A percentile compares a stretch with the other conserved stretches of the same genome.
These are phyloP conservation scores for Malurus elegans DNA, from an alignment of 2,113 vertebrate species.

Conservation along the genomic window DNA sequence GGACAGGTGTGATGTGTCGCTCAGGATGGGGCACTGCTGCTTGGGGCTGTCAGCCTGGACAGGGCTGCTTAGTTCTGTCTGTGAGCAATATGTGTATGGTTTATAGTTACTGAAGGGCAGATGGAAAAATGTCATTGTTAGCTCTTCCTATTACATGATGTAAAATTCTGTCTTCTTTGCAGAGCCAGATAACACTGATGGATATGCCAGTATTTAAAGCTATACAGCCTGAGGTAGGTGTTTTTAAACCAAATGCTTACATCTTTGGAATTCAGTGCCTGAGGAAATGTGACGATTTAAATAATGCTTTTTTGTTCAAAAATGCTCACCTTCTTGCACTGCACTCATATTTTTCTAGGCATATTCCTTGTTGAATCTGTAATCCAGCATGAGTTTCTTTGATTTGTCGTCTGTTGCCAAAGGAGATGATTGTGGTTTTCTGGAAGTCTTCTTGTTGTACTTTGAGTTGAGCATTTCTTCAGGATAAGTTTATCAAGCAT, in stretches of 20 bases:
- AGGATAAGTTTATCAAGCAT: neutral
- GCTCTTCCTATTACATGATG: neutral
- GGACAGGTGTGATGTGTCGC: rapidly evolving
- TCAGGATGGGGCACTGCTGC: neutral
- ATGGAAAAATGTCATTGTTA: neutral
- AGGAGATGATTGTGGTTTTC: neutral
- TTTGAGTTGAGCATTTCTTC: neutral
- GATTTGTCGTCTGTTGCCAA: neutral
- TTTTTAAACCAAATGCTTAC: neutral
- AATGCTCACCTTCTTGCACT: neutral
- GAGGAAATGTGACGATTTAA: neutral
- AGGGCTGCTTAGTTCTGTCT: neutral
- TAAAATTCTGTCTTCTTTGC: slow-evolving; percentile 45
- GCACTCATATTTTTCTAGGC: neutral
- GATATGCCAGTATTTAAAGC: slow-evolving; percentile 93
- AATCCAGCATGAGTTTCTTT: neutral
- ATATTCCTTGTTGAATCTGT: neutral
- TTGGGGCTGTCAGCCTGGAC: neutral
- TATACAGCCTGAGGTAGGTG: slow-evolving; percentile 91
- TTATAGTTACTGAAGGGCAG: neutral
- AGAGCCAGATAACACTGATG: slow-evolving; percentile 96
- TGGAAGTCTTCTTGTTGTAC: neutral
- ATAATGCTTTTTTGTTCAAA: neutral
- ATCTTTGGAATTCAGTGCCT: neutral
- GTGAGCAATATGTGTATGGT: neutral